phyloP scores from a whole-genome alignment of 2,888 invertebrate species.

The Blastobasis adustella region DNA sequence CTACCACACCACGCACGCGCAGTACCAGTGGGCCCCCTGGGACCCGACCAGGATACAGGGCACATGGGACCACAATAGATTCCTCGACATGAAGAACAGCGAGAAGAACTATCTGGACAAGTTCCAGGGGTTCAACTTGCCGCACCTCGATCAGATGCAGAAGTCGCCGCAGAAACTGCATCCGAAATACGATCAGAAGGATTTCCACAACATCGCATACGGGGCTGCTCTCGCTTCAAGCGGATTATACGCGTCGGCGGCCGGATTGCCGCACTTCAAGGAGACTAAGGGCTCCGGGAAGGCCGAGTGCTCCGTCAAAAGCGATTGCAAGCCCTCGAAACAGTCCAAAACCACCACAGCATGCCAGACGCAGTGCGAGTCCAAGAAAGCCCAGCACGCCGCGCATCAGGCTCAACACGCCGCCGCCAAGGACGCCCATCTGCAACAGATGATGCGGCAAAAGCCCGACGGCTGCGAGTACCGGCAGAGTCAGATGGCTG shows the following conservation, averaged over 20 bases:
- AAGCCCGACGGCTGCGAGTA: slow-evolving; percentile 55
- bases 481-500: slow-evolving; percentile 53
- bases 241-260: slow-evolving; percentile 53
- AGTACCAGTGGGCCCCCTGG: slow-evolving; percentile 80
- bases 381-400: slow-evolving; percentile 42
- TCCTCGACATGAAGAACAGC: slow-evolving; percentile 62
- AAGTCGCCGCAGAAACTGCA: slow-evolving; percentile 77
- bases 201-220: slow-evolving; percentile 64
- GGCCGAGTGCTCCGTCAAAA: slow-evolving; percentile 56
- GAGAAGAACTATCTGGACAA: slow-evolving; percentile 77
- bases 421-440: slow-evolving; percentile 60
- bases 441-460: slow-evolving; percentile 62
- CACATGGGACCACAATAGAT: slow-evolving; percentile 71
- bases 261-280: slow-evolving; percentile 59
- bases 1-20: slow-evolving; percentile 77
- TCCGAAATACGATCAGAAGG: slow-evolving; percentile 66
- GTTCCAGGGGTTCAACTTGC: slow-evolving; percentile 73
- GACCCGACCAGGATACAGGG: slow-evolving; percentile 64
- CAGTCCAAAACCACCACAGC: slow-evolving; percentile 62
- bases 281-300: slow-evolving; percentile 56
- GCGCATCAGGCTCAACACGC: slow-evolving; percentile 37
- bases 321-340: slow-evolving; percentile 57
- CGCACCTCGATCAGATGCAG: slow-evolving; percentile 74
- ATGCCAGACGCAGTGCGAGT: slow-evolving; percentile 64
- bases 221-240: slow-evolving; percentile 40